phyloP scores from a whole-genome alignment of 2,888 invertebrate species.

The Timema podura region DNA sequence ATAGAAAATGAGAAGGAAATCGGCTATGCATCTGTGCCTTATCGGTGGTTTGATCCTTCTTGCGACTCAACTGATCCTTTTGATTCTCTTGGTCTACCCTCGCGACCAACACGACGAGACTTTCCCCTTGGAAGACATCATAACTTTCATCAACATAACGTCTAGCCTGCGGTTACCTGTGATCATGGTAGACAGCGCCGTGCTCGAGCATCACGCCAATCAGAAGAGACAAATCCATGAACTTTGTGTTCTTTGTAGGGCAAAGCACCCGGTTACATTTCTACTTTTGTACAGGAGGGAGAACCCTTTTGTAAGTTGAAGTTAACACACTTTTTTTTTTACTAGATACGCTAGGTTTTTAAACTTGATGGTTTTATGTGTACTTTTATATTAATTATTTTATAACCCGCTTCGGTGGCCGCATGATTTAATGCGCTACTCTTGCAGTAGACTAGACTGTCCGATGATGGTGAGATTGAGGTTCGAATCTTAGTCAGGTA shows the following conservation, averaged over 20 bases:
- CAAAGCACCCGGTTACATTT: conserved; percentile 21
- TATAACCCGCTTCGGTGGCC: too few relatives aligned
- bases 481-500: too few relatives aligned
- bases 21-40: conserved; percentile 27
- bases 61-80: conserved; percentile 24
- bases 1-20: conserved; percentile 24
- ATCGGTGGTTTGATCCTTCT: conserved; percentile 24
- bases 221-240: conserved; percentile 1
- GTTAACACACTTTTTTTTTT: background rate
- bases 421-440: too few relatives aligned
- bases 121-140: conserved; percentile 19
- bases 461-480: too few relatives aligned
- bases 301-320: conserved; percentile 17
- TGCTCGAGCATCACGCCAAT: conserved; percentile 12
- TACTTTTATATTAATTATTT: too few relatives aligned
- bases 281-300: conserved; percentile 23
- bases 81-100: conserved; percentile 24
- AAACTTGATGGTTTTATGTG: too few relatives aligned
- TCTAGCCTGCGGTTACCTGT: conserved; percentile 22
- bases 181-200: conserved; percentile 22
- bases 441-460: too few relatives aligned
- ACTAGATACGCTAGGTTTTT: too few relatives aligned
- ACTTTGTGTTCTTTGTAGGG: conserved; percentile 22
- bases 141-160: conserved; percentile 24
- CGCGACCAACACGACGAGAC: conserved; percentile 5